Base-by-base conservation (phyloP, 2,888 invertebrate genomes). In the Pandemis heparana region DNA sequence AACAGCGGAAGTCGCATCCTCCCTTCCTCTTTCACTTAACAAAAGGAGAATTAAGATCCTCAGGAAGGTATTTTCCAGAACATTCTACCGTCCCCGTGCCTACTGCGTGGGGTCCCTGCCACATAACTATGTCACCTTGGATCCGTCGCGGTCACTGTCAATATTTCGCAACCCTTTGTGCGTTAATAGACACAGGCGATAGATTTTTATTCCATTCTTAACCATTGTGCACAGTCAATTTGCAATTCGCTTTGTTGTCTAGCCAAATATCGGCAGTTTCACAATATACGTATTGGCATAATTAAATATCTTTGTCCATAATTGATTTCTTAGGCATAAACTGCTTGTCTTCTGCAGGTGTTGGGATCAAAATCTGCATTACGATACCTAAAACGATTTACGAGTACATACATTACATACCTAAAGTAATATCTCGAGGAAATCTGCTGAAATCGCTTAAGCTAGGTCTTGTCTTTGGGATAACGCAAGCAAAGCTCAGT, bases 251-350 rank as follows among this genome's bases (percentile, higher is more conserved):
- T 39, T 61, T 61, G 38, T 61, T 61, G 61, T 61, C 61, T 61
- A 38, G 61, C 23, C 71, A 75, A 74, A 78, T 79, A 76, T 75
- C 77, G 83, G 83, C 82, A 83, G 82, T 84, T 79, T 56, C 71
- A 61, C 70, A 76, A 67, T 77, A 75, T 8, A 56, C 23, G 56
- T 23, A 5, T 56, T 56, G 23, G 23, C 9, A 12, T 56, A n/a
- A 56, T 56, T 56, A 56, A 1, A 10, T 18, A 0, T 23, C 12
- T 56, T 56, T 53, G 9, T 53, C 8, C 41, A 9, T 43, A 12
- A 43, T 43, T 43, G 43, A 12, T 12, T 43, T 43, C 7, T 43
- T 12, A 12, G 43, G 14, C 1, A n/a, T 14, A 48, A n/a, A 14
- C n/a, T 6, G n/a, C 10, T 5, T 46, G 0, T 4, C 0, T 41